phyloP scores from a whole-genome alignment of 2,113 vertebrate genomes.

The Myrmecophaga tridactyla region DNA sequence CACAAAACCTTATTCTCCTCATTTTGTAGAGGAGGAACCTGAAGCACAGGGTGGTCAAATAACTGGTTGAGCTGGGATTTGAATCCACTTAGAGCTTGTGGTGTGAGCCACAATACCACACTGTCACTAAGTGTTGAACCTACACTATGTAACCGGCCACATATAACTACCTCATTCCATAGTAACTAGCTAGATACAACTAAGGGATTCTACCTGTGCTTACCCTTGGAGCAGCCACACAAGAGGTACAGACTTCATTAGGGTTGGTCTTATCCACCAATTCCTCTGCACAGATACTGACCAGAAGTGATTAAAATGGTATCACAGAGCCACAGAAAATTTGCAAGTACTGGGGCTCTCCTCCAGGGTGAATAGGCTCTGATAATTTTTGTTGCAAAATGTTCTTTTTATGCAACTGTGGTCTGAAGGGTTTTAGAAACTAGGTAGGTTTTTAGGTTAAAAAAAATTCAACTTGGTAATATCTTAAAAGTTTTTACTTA shows the following conservation, averaged over 20 bases:
- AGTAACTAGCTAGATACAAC: not conserved
- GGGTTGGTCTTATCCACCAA: too few species aligned
- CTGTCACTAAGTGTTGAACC: not conserved
- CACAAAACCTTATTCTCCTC: not conserved
- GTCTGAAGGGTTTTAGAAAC: not conserved
- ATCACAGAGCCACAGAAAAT: not conserved
- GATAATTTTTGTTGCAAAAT: not conserved
- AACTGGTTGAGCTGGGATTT: not conserved
- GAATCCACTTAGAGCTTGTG: not conserved
- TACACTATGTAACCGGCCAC: not conserved
- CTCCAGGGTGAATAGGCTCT: not conserved
- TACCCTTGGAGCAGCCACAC: not conserved
- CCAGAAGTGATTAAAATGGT: not conserved
- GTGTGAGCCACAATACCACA: not conserved
- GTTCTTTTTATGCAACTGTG: not conserved
- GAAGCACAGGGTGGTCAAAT: not conserved
- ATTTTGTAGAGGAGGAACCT: not conserved
- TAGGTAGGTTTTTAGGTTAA: not conserved
- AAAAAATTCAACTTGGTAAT: not conserved
- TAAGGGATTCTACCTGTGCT: rapidly evolving
- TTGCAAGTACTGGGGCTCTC: not conserved
- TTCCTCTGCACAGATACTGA: not conserved
- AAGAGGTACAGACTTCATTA: rapidly evolving
- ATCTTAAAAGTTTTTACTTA: not conserved
- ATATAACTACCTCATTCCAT: not conserved